A percentile compares a stretch with the other conserved stretches of the same genome.
phyloP scores from a whole-genome alignment of 2,113 vertebrate genomes.

The Symphodus melops region DNA sequence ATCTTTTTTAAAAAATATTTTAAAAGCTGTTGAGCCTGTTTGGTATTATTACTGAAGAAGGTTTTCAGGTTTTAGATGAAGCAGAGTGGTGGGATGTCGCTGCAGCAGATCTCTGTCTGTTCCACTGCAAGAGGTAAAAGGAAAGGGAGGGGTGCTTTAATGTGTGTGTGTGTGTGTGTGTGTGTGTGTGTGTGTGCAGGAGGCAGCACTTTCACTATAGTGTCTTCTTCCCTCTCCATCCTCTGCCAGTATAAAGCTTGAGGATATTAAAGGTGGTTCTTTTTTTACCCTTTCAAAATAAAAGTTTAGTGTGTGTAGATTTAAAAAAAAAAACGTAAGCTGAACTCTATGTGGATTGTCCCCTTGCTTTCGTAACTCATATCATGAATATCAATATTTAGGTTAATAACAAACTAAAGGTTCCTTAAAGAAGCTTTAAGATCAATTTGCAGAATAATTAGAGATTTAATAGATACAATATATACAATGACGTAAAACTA shows the following conservation, averaged over 20 bases:
- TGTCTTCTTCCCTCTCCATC: conserved; percentile 15
- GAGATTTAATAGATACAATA: too few species aligned
- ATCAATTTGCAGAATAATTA: too few species aligned
- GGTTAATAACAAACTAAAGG: too few species aligned
- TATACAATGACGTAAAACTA: too few species aligned
- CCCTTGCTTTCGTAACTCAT: too few species aligned
- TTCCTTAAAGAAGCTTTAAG: too few species aligned
- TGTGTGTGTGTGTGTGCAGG: conserved; percentile 17
- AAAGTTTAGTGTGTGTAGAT: conserved; percentile 22
- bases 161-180: conserved; percentile 21
- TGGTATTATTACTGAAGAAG: background rate
- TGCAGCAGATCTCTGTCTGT: conserved; percentile 58
- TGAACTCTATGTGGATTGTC: too few species aligned
- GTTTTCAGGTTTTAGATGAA: conserved; percentile 10
- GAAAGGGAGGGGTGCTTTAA: conserved; percentile 23
- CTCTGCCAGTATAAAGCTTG: conserved; percentile 12
- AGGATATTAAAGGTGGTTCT: background rate
- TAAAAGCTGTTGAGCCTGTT: background rate
- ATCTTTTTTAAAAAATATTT: background rate
- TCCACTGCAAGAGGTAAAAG: conserved; percentile 43
- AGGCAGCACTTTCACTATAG: conserved; percentile 8
- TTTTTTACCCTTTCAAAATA: conserved; percentile 40
- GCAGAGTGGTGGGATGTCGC: conserved; percentile 42
- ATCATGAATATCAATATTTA: too few species aligned
- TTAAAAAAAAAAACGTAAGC: background rate